Conservation (phyloP, 2,113 vertebrate species). For the Chroicocephalus ridibundus region DNA sequence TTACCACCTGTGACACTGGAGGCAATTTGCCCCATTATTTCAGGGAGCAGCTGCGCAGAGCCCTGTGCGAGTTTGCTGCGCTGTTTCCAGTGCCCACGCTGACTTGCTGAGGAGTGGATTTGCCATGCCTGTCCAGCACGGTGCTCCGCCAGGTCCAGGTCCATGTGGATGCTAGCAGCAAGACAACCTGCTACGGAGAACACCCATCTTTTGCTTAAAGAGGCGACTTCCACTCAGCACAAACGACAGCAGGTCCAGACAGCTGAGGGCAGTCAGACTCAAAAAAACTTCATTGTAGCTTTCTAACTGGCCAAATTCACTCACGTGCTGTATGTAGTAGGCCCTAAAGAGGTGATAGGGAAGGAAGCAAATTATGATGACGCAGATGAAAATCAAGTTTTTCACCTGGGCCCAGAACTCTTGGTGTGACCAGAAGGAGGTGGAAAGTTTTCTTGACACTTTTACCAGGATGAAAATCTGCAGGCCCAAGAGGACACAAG, state of each 20-base stretch:
- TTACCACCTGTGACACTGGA: background rate
- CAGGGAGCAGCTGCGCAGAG: background rate
- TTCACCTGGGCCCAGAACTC: conserved; percentile 89
- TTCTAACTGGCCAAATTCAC: background rate
- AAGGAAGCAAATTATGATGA: conserved; percentile 85
- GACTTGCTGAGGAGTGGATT: background rate
- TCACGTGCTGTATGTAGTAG: conserved; percentile 68
- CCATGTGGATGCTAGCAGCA: conserved; percentile 15
- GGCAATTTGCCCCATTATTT: background rate
- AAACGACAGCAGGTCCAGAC: conserved; percentile 81
- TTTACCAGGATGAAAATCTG: conserved; percentile 75
- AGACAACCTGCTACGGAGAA: conserved; percentile 33
- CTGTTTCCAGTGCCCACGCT: background rate
- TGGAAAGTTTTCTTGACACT: conserved; percentile 64
- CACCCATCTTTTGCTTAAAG: conserved; percentile 60
- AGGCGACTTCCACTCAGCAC: conserved; percentile 66
- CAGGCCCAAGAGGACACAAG: conserved; percentile 65
- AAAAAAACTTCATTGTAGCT: conserved; percentile 86
- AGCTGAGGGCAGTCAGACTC: conserved; percentile 86
- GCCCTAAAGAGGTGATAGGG: conserved; percentile 87
- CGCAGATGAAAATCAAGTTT: conserved; percentile 82
- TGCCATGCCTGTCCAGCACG: accelerated
- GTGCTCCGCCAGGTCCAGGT: background rate
- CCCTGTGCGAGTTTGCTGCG: accelerated
- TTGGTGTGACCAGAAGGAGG: conserved; percentile 75